Conservation (phyloP, 2,888 invertebrate genomes). For the Leucophora obtusa region DNA sequence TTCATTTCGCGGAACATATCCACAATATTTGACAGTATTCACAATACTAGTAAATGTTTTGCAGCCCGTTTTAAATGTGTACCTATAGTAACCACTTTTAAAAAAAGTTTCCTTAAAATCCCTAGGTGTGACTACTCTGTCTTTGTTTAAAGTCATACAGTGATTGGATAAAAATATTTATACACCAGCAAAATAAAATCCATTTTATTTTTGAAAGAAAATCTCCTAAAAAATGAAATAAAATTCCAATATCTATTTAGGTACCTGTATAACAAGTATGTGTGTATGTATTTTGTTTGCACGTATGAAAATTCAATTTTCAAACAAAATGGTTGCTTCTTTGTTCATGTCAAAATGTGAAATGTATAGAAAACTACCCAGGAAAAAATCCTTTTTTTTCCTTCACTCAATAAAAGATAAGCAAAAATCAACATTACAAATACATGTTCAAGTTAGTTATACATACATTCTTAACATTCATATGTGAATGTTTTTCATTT, state of each 20-base stretch:
- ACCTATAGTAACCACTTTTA: too few relatives aligned
- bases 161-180: constrained; percentile 15
- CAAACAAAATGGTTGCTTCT: constrained; percentile 42
- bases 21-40: too few relatives aligned
- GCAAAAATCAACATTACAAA: not conserved
- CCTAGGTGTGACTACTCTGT: not conserved
- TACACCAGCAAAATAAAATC: not conserved
- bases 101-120: too few relatives aligned
- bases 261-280: not conserved
- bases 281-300: not conserved
- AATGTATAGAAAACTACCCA: constrained; percentile 9
- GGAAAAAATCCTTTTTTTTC: not conserved
- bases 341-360: constrained; percentile 7
- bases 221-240: not conserved
- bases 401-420: not conserved
- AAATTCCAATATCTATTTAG: constrained; percentile 8
- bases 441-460: not conserved
- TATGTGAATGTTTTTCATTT: constrained; percentile 3
- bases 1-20: too few relatives aligned
- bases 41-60: too few relatives aligned
- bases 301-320: constrained; percentile 42
- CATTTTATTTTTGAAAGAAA: not conserved
- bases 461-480: not conserved
- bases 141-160: constrained; percentile 8
- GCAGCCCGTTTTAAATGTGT: too few relatives aligned